Conservation (phyloP, 2,797 vertebrate species). For the Tragopan temminckii region DNA sequence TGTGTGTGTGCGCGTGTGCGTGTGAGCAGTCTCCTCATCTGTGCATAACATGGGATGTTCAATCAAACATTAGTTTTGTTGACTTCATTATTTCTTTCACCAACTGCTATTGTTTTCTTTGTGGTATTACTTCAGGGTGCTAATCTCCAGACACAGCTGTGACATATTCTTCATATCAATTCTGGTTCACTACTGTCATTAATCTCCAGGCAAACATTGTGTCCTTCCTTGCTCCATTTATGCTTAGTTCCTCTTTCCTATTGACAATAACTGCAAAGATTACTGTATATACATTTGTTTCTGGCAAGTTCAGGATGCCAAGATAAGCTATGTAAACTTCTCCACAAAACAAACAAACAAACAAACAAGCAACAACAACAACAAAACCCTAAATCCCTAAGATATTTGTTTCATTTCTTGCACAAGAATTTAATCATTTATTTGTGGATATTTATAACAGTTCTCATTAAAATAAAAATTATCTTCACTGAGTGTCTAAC, state of each 20-base stretch:
- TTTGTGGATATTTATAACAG: constrained; percentile 1
- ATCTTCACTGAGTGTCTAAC: neutral
- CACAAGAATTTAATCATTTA: neutral
- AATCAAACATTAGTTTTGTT: neutral
- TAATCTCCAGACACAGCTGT: neutral
- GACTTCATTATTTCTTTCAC: neutral
- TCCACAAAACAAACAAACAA: neutral
- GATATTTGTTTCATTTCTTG: neutral
- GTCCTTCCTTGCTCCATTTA: neutral
- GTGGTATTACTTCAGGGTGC: neutral
- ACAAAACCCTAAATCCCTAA: too few relatives aligned
- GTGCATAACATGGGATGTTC: neutral
- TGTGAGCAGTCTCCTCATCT: neutral
- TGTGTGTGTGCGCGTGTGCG: too few relatives aligned
- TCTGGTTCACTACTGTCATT: neutral
- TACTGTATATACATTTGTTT: neutral
- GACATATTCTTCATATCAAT: neutral
- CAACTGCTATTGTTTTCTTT: neutral
- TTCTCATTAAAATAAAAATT: neutral
- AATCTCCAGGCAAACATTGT: neutral
- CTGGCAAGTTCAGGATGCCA: neutral
- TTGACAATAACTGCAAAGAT: neutral
- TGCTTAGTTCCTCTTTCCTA: too few relatives aligned
- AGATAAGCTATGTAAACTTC: neutral
- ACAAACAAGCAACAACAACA: neutral